phyloP scores from a whole-genome alignment of 2,888 invertebrate genomes.

The Tetropium fuscum region DNA sequence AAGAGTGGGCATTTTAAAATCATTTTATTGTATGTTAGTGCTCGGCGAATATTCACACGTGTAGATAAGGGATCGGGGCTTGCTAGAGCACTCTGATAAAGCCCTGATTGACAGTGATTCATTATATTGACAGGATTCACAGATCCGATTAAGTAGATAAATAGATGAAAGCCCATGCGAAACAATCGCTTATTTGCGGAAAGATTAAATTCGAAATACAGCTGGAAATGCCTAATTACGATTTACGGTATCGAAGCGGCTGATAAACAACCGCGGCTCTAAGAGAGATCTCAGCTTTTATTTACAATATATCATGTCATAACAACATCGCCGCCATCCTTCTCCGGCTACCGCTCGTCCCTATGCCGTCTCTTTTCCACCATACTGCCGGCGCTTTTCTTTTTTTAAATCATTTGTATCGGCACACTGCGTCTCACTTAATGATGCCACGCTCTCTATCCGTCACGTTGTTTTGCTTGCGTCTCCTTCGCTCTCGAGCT shows the following conservation, averaged over 20 bases:
- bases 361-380: no score
- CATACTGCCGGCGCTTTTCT: constrained; percentile 35
- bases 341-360: constrained; percentile 20
- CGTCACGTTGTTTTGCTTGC: constrained; percentile 40
- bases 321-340: constrained; percentile 40
- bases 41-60: no score
- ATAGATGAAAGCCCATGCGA: not conserved
- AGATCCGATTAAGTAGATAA: constrained; percentile 1
- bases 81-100: no score
- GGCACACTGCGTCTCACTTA: constrained; percentile 51
- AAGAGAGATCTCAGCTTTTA: constrained; percentile 36
- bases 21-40: no score
- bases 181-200: no score
- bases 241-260: constrained; percentile 18
- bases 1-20: no score
- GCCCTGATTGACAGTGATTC: constrained; percentile 2
- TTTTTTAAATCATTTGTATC: constrained; percentile 55
- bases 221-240: not conserved
- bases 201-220: no score
- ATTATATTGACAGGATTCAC: not conserved
- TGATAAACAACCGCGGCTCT: constrained; percentile 35
- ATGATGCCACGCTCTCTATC: constrained; percentile 53
- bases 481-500: constrained; percentile 31
- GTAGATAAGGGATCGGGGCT: no score
- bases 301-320: constrained; percentile 52